Percentiles rank a stretch among this genome's conserved stretches.
These are phyloP conservation scores for Cebus imitator DNA, from an alignment of 2,113 vertebrate genomes.

Conservation along the genomic window DNA sequence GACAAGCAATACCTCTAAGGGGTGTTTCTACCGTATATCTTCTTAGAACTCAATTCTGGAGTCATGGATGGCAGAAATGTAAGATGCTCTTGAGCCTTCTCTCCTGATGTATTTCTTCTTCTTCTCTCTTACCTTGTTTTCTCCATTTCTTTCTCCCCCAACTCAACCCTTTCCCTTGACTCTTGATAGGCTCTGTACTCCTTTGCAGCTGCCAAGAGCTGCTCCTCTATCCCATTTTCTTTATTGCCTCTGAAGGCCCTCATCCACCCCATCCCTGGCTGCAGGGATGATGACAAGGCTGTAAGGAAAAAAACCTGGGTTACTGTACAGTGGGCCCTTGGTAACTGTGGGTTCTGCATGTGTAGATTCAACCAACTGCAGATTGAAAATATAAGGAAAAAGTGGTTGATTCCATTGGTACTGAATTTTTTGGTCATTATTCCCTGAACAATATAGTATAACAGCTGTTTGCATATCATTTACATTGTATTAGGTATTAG, in stretches of 20 bases:
- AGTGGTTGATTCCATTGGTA: neutral
- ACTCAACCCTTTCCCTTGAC: neutral
- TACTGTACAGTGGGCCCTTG: neutral
- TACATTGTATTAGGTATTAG: neutral
- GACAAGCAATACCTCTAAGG: neutral
- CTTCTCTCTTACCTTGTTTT: neutral
- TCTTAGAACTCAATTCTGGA: neutral
- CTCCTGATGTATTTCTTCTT: neutral
- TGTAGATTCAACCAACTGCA: neutral
- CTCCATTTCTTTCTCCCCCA: neutral
- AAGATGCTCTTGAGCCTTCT: neutral
- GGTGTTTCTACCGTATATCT: neutral
- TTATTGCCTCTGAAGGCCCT: neutral
- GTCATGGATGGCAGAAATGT: neutral
- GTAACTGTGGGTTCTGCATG: neutral
- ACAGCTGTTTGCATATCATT: neutral
- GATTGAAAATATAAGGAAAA: neutral
- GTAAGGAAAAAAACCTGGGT: neutral
- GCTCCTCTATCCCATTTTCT: neutral
- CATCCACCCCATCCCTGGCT: neutral
- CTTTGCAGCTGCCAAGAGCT: neutral
- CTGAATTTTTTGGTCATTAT: neutral
- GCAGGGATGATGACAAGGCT: neutral
- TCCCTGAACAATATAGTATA: neutral
- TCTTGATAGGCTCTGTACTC: neutral